phyloP scores from a whole-genome alignment of 2,797 vertebrate species.

The Malacoraja senta region DNA sequence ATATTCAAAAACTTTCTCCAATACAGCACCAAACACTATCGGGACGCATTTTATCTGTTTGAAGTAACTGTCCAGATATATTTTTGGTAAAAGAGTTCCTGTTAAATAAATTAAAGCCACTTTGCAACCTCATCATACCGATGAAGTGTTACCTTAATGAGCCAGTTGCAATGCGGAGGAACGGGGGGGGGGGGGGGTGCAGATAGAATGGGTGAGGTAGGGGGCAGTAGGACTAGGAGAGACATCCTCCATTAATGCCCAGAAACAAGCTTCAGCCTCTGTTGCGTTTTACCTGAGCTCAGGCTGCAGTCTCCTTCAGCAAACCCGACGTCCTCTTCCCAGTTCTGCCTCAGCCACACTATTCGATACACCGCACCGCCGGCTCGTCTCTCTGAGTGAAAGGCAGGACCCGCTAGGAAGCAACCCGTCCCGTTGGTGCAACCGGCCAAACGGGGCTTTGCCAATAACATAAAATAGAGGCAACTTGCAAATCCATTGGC shows the following conservation, averaged over 20 bases:
- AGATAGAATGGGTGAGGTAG: too few relatives aligned
- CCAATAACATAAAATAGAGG: neutral
- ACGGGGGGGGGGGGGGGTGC: too few relatives aligned
- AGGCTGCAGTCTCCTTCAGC: neutral
- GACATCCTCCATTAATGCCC: neutral
- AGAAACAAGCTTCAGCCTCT: neutral
- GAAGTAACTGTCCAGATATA: too few relatives aligned
- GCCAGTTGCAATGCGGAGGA: neutral
- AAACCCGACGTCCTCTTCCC: neutral
- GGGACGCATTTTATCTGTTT: neutral
- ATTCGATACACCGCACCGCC: neutral
- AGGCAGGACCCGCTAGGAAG: too few relatives aligned
- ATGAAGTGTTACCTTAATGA: neutral
- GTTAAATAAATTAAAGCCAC: neutral
- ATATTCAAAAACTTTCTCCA: neutral
- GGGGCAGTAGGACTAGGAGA: neutral
- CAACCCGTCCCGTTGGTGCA: neutral
- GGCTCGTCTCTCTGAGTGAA: neutral
- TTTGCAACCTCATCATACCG: neutral
- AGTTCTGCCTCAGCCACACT: neutral
- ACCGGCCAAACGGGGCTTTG: neutral
- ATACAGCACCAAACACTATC: neutral
- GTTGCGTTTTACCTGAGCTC: conserved; percentile 7
- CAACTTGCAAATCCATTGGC: neutral
- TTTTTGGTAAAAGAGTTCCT: neutral